Conservation (phyloP, 1,140 invertebrate genomes). For the Pogonomyrmex californicus region DNA sequence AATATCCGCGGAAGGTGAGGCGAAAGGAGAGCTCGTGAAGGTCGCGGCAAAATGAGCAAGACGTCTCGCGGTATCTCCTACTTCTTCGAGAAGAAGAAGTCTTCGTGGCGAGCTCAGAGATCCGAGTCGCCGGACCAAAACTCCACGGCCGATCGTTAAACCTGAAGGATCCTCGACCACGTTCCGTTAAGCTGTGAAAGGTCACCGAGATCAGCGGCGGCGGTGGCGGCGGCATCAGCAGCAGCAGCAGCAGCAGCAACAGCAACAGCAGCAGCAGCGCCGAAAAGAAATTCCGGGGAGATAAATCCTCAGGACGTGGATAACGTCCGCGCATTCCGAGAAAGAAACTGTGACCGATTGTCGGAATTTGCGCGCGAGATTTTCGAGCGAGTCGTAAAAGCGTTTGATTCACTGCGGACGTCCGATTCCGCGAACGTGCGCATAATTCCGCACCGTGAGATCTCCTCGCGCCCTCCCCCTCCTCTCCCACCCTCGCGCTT, state of each 20-base stretch:
- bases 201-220: conserved; percentile 32
- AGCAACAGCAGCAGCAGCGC: not conserved
- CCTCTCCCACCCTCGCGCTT: not conserved
- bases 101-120: conserved; percentile 2
- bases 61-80: conserved; percentile 33
- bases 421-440: conserved; percentile 48
- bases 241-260: not conserved
- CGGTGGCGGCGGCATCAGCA: not conserved
- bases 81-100: conserved; percentile 4
- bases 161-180: conserved; percentile 55
- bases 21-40: conserved; percentile 61
- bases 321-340: conserved; percentile 45
- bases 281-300: conserved; percentile 14
- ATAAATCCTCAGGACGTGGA: conserved; percentile 52
- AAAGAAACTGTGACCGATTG: conserved; percentile 54
- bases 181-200: conserved; percentile 62
- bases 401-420: conserved; percentile 38
- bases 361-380: conserved; percentile 24
- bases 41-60: conserved; percentile 57
- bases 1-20: conserved; percentile 42
- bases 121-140: conserved; percentile 48
- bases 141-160: conserved; percentile 59
- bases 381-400: conserved; percentile 56
- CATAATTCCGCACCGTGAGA: conserved; percentile 44
- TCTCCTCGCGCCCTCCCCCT: not conserved